Base-by-base conservation (phyloP, 2,113 vertebrate genomes). In the Beaufortia kweichowensis region DNA sequence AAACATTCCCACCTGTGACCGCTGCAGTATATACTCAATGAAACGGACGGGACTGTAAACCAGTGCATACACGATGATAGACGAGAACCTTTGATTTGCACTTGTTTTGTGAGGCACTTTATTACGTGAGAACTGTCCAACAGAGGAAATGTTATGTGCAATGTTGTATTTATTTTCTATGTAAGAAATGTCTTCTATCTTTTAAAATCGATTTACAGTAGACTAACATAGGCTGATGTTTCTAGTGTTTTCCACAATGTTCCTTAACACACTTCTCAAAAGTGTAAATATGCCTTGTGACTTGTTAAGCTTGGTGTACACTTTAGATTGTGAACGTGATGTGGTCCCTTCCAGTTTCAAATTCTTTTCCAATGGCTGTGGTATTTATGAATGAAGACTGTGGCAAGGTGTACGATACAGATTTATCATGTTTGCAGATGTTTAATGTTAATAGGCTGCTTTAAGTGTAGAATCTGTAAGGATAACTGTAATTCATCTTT, bases 41-140 rank as follows among this genome's bases (percentile, higher is more conserved):
- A 26, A 57, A 41, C 29, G 64, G 66, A 53, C 21, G 48, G 74
- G 56, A 61, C 78, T 50, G 76, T 81, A 65, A 80, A 78, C 78
- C 70, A 29, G 72, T 79, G 78, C 60, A 81, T 65, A 62, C 77
- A 8, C 76, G 66, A 68, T 68, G 50, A 56, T 68, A 46, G 43
- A 28, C 46, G 66, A 81, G 73, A 79, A 73, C 68, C 68, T 75
- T 74, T 81, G 65, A 79, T 81, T 85, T 86, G 83, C 80, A 84
- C 75, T 83, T 75, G 77, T 84, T 74, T 76, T 78, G 78, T 79
- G 76, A 83, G 70, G 82, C 79, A 82, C 81, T 84, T 84, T 81
- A 81, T 61, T 19, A n/a, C 31, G 55, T 74, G 59, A 77, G 72
- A 68, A 57, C 43, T 21, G 28, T 64, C 26, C 55, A 41, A 48